These are phyloP conservation scores for Apodemia zela DNA, from an alignment of 2,888 invertebrate species.

Conservation along the genomic window DNA sequence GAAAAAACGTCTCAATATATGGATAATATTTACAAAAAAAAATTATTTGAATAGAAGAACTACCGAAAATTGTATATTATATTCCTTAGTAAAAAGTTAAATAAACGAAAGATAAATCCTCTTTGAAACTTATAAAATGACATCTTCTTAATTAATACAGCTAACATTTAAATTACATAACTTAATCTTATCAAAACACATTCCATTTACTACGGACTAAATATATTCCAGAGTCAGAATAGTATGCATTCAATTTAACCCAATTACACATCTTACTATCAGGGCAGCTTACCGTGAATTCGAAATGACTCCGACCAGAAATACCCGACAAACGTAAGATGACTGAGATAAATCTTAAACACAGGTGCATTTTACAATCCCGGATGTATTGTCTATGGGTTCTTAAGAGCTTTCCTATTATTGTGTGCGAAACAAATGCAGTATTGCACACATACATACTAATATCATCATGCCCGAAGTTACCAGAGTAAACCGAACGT, in stretches of 20 bases:
- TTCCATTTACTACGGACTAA: not conserved
- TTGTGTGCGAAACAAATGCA: not conserved
- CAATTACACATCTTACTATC: slow-evolving; percentile 12
- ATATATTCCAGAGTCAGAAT: not conserved
- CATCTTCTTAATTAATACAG: not conserved
- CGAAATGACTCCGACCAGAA: not conserved
- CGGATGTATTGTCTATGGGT: not conserved
- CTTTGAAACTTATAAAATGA: too few relatives aligned
- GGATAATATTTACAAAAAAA: too few relatives aligned
- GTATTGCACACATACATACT: not conserved
- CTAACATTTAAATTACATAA: not conserved
- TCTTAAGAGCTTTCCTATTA: not conserved
- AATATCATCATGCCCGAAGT: too few relatives aligned
- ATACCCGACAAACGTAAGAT: slow-evolving; percentile 5
- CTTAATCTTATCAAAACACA: not conserved
- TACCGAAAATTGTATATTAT: too few relatives aligned
- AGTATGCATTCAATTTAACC: slow-evolving; percentile 14
- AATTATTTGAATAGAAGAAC: too few relatives aligned
- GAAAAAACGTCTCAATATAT: too few relatives aligned
- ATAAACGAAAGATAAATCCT: too few relatives aligned
- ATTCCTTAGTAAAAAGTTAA: too few relatives aligned
- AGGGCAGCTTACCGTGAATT: slow-evolving; percentile 11
- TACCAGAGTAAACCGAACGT: too few relatives aligned
- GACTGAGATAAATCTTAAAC: slow-evolving; percentile 7
- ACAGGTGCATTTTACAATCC: slow-evolving; percentile 7